Evolutionary conservation across 2,888 invertebrate species (phyloP).

Genomic region (Cheilosia grossa): DNA sequence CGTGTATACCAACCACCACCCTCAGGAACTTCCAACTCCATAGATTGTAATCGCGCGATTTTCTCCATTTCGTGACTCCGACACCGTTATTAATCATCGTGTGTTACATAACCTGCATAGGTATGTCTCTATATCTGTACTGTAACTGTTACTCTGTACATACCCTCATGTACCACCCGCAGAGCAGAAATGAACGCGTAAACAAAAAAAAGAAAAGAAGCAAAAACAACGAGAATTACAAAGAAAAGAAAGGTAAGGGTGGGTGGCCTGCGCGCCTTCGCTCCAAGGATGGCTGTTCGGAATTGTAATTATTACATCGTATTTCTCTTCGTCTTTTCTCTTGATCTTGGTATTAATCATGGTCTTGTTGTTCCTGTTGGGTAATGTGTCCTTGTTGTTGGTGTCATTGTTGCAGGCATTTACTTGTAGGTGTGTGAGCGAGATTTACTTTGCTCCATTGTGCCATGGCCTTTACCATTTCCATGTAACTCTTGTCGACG

Average conservation of each 20-base stretch:
- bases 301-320: constrained; percentile 75
- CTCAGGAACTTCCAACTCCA: constrained; percentile 25
- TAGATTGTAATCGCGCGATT: constrained; percentile 62
- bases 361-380: constrained; percentile 64
- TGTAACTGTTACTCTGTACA: neutral
- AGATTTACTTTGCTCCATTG: constrained; percentile 56
- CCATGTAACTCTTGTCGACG: constrained; percentile 61
- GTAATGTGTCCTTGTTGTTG: constrained; percentile 56
- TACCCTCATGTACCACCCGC: constrained; percentile 55
- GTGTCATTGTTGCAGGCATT: constrained; percentile 51
- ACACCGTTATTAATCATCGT: constrained; percentile 72
- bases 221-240: constrained; percentile 52
- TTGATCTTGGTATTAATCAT: constrained; percentile 72
- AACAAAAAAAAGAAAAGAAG: constrained; percentile 13
- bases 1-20: neutral
- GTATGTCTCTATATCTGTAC: constrained; percentile 31
- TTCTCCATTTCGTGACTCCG: constrained; percentile 71
- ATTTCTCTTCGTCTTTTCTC: constrained; percentile 73
- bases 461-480: constrained; percentile 68
- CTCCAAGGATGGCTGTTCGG: constrained; percentile 58
- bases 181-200: constrained; percentile 27
- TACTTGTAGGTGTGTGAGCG: constrained; percentile 14
- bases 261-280: neutral
- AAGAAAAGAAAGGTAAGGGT: constrained; percentile 49
- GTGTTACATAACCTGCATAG: constrained; percentile 69